Base-by-base conservation (phyloP, 1,140 invertebrate genomes). In the Drosophila nannoptera region DNA sequence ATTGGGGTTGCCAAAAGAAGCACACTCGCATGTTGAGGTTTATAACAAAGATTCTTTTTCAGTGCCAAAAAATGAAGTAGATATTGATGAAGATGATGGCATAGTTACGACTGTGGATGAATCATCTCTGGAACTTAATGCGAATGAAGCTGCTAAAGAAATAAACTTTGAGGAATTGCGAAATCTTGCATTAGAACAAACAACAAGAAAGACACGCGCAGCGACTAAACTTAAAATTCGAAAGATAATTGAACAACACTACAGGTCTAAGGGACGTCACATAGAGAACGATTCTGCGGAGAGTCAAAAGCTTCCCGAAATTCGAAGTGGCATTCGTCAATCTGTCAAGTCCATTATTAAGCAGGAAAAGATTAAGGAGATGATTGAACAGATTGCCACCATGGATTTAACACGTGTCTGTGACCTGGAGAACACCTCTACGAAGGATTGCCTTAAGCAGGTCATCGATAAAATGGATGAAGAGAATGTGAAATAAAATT, bases 261-360 rank as follows among this genome's bases (percentile, higher is more conserved):
- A 86, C 45, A 80, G 78, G 6, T 65, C 77, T 4, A 89, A 89
- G 56, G 78, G 87, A n/a, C 65, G 71, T 36, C 70, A 77, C 12
- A 88, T 89, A 32, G 88, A 89, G 75, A 82, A 75, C 55, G 87
- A 88, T 58, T 81, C 75, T 2, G 16, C 55, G 6, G 75, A 89
- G 46, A 64, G 58, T 14, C 61, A 59, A 29, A 84, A 71, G 33
- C 14, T 32, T 43, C 4, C 40, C 84, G 78, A 22, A 22, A 22
- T 2, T 22, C 43, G 73, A 75, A 5, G 75, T 38, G 87, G 87
- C 43, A 65, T 89, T 33, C 87, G 90, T 62, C 87, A 84, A 53
- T 90, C 90, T 9, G 90, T 91, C 2, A 90, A 91, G 67, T 86
- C 90, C 33, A 91, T 91, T 45, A 90, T 91, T 8, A 90, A 90